A percentile compares a stretch with the other conserved stretches of the same genome.
phyloP scores from a whole-genome alignment of 1,140 invertebrate genomes.

The Chironomus tepperi region DNA sequence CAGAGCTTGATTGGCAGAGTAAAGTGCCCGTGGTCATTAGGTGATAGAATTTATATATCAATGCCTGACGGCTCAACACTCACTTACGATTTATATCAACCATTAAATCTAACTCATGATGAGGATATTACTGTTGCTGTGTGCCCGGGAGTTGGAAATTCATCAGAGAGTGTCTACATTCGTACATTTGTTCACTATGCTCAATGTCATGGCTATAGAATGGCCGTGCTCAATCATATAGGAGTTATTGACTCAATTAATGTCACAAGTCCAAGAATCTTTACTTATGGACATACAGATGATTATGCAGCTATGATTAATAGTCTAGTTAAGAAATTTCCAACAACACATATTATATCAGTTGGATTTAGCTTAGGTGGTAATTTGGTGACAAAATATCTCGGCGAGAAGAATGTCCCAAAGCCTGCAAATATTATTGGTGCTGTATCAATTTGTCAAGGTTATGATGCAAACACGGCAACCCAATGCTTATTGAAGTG shows the following conservation, averaged over 20 bases:
- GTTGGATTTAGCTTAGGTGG: conserved; percentile 87
- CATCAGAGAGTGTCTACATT: conserved; percentile 86
- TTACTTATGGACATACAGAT: conserved; percentile 82
- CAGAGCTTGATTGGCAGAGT: conserved; percentile 83
- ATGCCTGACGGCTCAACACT: conserved; percentile 77
- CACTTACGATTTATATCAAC: conserved; percentile 87
- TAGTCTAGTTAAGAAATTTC: conserved; percentile 60
- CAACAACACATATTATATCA: conserved; percentile 65
- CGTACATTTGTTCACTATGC: conserved; percentile 85
- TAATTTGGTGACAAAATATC: conserved; percentile 81
- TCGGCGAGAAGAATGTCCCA: conserved; percentile 60
- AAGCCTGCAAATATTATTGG: conserved; percentile 65
- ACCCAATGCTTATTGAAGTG: conserved; percentile 71
- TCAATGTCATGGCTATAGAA: conserved; percentile 79
- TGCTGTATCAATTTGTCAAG: conserved; percentile 84
- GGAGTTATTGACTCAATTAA: conserved; percentile 76
- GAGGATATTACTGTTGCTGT: conserved; percentile 82
- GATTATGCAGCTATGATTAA: conserved; percentile 75
- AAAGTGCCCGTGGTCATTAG: conserved; percentile 75
- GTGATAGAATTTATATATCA: conserved; percentile 62
- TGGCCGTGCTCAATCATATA: conserved; percentile 89
- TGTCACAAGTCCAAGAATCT: conserved; percentile 78
- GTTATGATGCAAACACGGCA: conserved; percentile 79
- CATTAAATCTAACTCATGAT: conserved; percentile 59
- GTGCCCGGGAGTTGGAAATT: conserved; percentile 88